Evolutionary conservation across 1,140 invertebrate species (phyloP), one percentile per base, ranked within the genome.

Genomic region (Ooceraea biroi): DNA sequence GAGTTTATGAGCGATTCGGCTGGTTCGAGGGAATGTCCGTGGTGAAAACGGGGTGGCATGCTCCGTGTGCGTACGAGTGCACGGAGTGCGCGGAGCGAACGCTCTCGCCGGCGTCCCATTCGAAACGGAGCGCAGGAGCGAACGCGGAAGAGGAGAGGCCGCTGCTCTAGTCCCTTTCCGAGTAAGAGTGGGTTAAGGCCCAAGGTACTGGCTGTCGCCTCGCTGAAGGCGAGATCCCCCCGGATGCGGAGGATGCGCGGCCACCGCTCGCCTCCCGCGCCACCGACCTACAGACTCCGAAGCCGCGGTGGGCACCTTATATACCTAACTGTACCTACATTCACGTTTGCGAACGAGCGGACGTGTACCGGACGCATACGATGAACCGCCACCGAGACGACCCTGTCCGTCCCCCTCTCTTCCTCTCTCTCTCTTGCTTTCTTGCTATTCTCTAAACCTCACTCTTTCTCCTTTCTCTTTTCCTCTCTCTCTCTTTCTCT

Each of bases 141-240:
- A 92, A 90, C 86, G 88, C 82, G 87, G 91, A 91, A 90, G 88
- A 92, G 86, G 19, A 82, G 88, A 90, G 87, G 80, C 65, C 86
- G 90, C 87, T 88, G 87, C 84, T 87, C 89, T 91, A 92, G 91
- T 93, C 91, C 92, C 91, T 93, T 93, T 93, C 91, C 89, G 90
- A 65, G 92, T 91, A 93, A 94, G 91, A 94, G 91, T 93, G 92
- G 92, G 93, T 94, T 94, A 94, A 94, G 92, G 92, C 93, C 92
- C 92, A 94, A 93, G 93, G 93, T 94, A 92, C 93, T 92, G 36
- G 80, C 82, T 83, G 91, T 91, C 90, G 91, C 90, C 83, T 88
- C 89, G 36, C 36, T 36, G 86, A 88, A 91, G 91, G 87, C 89
- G 88, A 92, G 92, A 88, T 88, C 88, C 84, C 88, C 88, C 83